Conservation (phyloP, 2,113 vertebrate genomes). For the Alethe castanea region DNA sequence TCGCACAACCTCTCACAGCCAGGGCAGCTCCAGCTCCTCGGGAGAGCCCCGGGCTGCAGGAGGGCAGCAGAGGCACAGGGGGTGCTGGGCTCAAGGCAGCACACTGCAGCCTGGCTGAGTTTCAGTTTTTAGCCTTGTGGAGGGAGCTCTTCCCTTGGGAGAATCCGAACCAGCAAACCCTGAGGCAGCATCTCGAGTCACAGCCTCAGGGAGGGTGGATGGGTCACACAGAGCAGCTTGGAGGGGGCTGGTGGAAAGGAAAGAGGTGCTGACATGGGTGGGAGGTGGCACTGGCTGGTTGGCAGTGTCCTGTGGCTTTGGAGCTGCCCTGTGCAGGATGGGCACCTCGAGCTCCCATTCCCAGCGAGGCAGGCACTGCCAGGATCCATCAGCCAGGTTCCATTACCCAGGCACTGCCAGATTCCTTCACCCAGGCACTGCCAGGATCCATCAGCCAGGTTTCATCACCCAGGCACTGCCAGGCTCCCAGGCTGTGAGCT, state of each 20-base stretch:
- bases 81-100: not conserved
- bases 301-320: not conserved
- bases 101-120: fast-evolving
- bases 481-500: not conserved
- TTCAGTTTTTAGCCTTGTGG: fast-evolving
- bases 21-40: not conserved
- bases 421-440: too few relatives aligned
- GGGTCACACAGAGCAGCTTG: not conserved
- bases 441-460: not conserved
- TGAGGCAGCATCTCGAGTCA: fast-evolving
- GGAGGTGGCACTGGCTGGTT: not conserved
- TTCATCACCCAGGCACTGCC: not conserved
- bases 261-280: not conserved
- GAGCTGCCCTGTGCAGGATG: fast-evolving
- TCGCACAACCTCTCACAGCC: not conserved
- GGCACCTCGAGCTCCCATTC: fast-evolving
- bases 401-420: not conserved
- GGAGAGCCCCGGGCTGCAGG: not conserved
- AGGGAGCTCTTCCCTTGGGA: not conserved
- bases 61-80: fast-evolving
- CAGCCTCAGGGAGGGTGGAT: not conserved
- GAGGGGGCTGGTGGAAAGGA: not conserved
- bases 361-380: not conserved
- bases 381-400: not conserved
- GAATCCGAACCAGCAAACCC: not conserved